Evolutionary conservation across 2,797 vertebrate genomes (phyloP).

Genomic region (Aulostomus chinensis): DNA sequence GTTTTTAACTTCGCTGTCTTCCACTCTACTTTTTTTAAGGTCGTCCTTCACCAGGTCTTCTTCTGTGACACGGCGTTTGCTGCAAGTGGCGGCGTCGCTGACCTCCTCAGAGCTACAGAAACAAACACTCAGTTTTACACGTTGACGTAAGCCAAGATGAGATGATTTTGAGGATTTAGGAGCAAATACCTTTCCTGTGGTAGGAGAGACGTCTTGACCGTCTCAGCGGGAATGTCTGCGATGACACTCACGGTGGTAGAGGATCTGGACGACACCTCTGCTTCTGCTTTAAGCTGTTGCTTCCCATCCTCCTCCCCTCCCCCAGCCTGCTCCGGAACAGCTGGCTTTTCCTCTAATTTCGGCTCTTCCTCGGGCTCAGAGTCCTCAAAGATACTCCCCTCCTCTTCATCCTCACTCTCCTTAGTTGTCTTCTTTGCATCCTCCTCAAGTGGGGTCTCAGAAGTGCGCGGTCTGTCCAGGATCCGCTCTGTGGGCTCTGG

Average conservation of each 20-base stretch:
- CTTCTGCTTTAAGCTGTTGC: conserved; percentile 13
- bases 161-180: not conserved
- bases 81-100: conserved; percentile 64
- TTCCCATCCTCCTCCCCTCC: conserved; percentile 37
- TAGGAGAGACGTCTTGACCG: conserved; percentile 11
- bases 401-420: conserved; percentile 26
- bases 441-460: conserved; percentile 9
- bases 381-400: conserved; percentile 34
- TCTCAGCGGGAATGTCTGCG: conserved; percentile 30
- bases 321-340: conserved; percentile 5
- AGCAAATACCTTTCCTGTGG: conserved; percentile 64
- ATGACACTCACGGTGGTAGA: no score
- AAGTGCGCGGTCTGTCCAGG: conserved; percentile 21
- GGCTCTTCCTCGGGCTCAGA: conserved; percentile 41
- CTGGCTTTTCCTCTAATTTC: conserved; percentile 3
- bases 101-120: conserved; percentile 58
- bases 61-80: conserved; percentile 69
- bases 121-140: not conserved
- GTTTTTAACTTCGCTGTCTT: conserved; percentile 25
- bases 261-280: conserved; percentile 1
- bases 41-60: conserved; percentile 75
- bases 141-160: not conserved
- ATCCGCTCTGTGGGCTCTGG: conserved; percentile 47
- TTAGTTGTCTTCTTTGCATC: conserved; percentile 6
- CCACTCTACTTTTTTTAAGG: conserved; percentile 80